Evolutionary conservation across 2,888 invertebrate genomes (phyloP), one percentile per base, ranked within the genome.

Genomic region (Hermodice carunculata): DNA sequence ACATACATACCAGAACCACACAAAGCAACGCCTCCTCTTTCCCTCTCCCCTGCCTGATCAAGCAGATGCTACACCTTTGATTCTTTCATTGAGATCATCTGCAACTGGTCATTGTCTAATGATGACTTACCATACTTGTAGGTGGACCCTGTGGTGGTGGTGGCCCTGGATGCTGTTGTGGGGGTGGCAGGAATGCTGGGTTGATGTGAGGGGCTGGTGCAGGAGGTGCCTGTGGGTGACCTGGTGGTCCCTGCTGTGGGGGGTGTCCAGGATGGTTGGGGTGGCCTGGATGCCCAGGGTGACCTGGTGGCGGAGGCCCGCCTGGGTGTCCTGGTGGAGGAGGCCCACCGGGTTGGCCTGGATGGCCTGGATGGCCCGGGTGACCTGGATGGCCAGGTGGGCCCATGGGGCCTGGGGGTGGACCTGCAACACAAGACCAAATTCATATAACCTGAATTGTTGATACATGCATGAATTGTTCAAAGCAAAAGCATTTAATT

Each of bases 161-260:
- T 82, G 87, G 56, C 80, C 87, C 88, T 82, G 89, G 73, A 74
- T 90, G 67, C 80, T 87, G 76, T 85, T 70, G 64, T 32, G 86
- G 87, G 87, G 94, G 94, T 80, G 93, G 94, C 87, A 96, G 96
- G 91, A 97, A 97, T 66, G 96, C 96, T 43, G 97, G 96, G 89
- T 97, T 97, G 74, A 97, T 95, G 87, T 97, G 95, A n/a, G 87
- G 87, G 28, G 72, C 59, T 19, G 70, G 62, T 4, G 59, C 42
- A 11, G 49, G 53, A 19, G 60, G 58, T 34, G n/a, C 32, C 28
- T 59, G 61, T 1, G 52, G 61, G 31, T 51, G 61, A 6, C 61
- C 61, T 3, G 63, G 57, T 22, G 49, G 57, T 3, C 57, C 49
- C n/a, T 44, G 49, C 11, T 51, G 53, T 26, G 46, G 62, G 43